Percentiles rank a stretch among this genome's conserved stretches.
Evolutionary conservation across 2,888 invertebrate genomes (phyloP).

Genomic region (Norana najaformis): DNA sequence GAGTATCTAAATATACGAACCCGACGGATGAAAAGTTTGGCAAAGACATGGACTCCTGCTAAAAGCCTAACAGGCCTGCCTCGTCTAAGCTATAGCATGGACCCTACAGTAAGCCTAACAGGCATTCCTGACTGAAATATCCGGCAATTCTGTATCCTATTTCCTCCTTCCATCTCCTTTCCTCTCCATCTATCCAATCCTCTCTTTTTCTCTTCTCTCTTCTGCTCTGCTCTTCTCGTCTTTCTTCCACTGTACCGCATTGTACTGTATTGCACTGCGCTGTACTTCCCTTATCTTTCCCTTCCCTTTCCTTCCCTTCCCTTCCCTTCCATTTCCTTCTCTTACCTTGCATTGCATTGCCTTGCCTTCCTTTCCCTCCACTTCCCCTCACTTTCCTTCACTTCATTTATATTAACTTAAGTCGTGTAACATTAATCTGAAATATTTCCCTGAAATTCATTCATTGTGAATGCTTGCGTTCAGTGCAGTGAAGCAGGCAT

Average conservation of each 20-base stretch:
- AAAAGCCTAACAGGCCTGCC: not conserved
- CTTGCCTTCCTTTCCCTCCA: not conserved
- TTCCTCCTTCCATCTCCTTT: not conserved
- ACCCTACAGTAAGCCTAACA: no score
- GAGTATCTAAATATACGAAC: no score
- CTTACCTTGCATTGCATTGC: not conserved
- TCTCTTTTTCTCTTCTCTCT: not conserved
- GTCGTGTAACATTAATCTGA: no score
- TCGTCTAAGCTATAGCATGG: no score
- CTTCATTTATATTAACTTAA: no score
- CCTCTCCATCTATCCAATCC: not conserved
- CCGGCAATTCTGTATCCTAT: not conserved
- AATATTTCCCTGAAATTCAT: no score
- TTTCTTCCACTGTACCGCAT: not conserved
- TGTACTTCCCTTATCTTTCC: not conserved
- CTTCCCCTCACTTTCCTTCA: not conserved
- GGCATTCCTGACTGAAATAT: conserved; percentile 1
- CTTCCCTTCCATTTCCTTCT: not conserved
- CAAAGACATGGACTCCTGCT: not conserved
- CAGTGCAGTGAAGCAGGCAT: no score
- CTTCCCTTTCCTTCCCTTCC: not conserved
- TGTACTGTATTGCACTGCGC: no score
- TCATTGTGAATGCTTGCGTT: no score
- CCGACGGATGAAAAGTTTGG: no score
- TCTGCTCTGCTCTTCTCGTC: not conserved